phyloP scores from a whole-genome alignment of 2,797 vertebrate species.

The Tauraco hartlaubi region DNA sequence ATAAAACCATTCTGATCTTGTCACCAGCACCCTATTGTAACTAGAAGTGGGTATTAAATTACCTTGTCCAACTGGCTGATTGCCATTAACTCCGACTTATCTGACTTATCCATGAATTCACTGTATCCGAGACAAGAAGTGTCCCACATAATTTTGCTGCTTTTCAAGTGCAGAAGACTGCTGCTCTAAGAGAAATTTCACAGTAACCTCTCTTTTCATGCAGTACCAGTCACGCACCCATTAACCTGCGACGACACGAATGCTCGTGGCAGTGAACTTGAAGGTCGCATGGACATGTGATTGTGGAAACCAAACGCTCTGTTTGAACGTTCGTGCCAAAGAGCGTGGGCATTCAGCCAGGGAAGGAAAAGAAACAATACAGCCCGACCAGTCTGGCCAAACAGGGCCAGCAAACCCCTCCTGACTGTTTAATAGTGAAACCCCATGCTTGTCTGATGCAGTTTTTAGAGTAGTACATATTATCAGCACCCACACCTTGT shows the following conservation, averaged over 20 bases:
- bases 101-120: slow-evolving; percentile 35
- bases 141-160: background rate
- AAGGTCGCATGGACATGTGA: background rate
- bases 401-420: background rate
- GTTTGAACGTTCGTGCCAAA: background rate
- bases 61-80: slow-evolving; percentile 47
- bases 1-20: slow-evolving; percentile 61
- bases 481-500: background rate
- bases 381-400: background rate
- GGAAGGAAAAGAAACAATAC: background rate
- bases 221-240: background rate
- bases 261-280: background rate
- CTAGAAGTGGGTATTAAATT: slow-evolving; percentile 53
- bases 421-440: background rate
- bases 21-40: slow-evolving; percentile 65
- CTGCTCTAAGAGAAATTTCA: background rate
- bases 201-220: background rate
- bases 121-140: background rate
- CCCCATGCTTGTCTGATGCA: background rate
- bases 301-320: background rate
- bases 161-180: background rate
- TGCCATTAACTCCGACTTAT: slow-evolving; percentile 60
- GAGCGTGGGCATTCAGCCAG: background rate
- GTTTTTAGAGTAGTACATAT: accelerated
- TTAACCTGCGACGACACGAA: background rate